Conservation (phyloP, 2,888 invertebrate species). For the Iselma pallidipennis region DNA sequence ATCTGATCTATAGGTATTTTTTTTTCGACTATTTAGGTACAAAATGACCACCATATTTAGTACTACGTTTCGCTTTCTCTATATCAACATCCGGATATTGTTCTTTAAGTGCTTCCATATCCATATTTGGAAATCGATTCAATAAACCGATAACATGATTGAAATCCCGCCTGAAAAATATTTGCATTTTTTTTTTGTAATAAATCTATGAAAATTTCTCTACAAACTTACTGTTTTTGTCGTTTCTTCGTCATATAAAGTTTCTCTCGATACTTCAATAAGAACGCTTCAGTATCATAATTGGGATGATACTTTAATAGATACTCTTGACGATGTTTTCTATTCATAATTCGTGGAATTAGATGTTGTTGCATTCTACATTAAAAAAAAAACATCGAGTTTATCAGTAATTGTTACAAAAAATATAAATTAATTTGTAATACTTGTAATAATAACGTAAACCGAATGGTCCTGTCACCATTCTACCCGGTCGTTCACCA, state of each 20-base stretch:
- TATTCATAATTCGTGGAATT: slow-evolving; percentile 70
- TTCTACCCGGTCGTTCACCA: slow-evolving; percentile 73
- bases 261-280: slow-evolving; percentile 68
- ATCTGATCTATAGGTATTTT: not conserved
- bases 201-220: slow-evolving; percentile 11
- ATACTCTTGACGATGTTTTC: slow-evolving; percentile 64
- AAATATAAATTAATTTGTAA: slow-evolving; percentile 9
- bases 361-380: slow-evolving; percentile 64
- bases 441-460: slow-evolving; percentile 61
- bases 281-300: slow-evolving; percentile 66
- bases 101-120: slow-evolving; percentile 68
- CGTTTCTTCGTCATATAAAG: slow-evolving; percentile 61
- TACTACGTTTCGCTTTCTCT: slow-evolving; percentile 63
- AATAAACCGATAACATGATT: slow-evolving; percentile 72
- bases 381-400: too few relatives aligned
- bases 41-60: slow-evolving; percentile 56
- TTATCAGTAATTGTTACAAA: too few relatives aligned
- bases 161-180: slow-evolving; percentile 60
- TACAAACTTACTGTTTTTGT: slow-evolving; percentile 58
- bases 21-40: slow-evolving; percentile 31
- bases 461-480: slow-evolving; percentile 66
- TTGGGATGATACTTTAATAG: slow-evolving; percentile 61
- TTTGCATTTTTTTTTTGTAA: too few relatives aligned
- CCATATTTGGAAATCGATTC: slow-evolving; percentile 76
- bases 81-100: slow-evolving; percentile 79